Evolutionary conservation across 2,113 vertebrate species (phyloP).

Genomic region (Gasterosteus nipponicus): DNA sequence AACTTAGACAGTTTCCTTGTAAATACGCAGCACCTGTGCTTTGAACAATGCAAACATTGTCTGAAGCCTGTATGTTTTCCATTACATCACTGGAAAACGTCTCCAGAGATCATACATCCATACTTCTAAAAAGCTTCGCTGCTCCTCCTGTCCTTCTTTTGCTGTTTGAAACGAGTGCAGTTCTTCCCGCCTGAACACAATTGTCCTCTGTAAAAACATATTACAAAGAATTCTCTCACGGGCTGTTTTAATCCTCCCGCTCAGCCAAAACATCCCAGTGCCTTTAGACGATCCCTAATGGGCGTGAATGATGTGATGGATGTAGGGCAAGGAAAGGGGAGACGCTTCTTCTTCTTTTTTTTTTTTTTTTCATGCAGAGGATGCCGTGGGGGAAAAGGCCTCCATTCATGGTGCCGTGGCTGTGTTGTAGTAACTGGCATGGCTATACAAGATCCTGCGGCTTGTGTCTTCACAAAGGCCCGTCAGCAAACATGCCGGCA

Average conservation of each 20-base stretch:
- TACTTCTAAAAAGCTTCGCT: not conserved
- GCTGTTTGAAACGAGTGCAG: conserved; percentile 58
- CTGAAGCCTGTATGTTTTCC: conserved; percentile 43
- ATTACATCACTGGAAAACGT: conserved; percentile 22
- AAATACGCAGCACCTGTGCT: conserved; percentile 58
- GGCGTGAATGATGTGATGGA: not conserved
- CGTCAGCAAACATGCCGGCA: conserved; percentile 77
- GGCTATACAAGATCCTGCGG: conserved; percentile 64
- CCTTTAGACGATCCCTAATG: not conserved
- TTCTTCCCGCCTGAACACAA: conserved; percentile 41
- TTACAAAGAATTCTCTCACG: conserved; percentile 19
- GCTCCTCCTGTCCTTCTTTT: conserved; percentile 3
- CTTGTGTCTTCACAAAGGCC: conserved; percentile 74
- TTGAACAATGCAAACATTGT: conserved; percentile 46
- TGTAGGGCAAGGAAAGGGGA: conserved; percentile 18
- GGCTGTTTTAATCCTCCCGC: conserved; percentile 18
- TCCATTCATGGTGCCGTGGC: conserved; percentile 59
- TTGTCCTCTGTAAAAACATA: conserved; percentile 39
- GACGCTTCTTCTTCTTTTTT: conserved; percentile 19
- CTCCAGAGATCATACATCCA: conserved; percentile 36
- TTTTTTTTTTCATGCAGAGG: not conserved
- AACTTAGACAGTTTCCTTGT: conserved; percentile 15
- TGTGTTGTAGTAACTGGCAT: conserved; percentile 63
- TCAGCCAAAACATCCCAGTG: conserved; percentile 28
- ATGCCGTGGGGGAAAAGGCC: conserved; percentile 42